Conservation (phyloP, 2,797 vertebrate species). For the Anguilla obscura region DNA sequence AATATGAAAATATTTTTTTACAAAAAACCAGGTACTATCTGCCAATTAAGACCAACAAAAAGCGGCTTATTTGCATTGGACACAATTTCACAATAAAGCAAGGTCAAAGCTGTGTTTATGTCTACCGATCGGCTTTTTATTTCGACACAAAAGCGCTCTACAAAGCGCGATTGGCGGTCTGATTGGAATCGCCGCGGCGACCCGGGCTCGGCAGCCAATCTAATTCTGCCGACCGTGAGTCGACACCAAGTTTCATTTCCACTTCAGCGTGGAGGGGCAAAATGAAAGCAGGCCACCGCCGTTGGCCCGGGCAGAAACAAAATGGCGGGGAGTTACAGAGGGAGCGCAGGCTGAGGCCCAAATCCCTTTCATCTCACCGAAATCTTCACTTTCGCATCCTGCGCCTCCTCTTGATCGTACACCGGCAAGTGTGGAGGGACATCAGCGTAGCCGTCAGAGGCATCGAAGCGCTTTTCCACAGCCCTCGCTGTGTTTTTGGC, state of each 20-base stretch:
- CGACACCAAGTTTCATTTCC: constrained; percentile 43
- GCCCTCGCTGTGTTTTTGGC: constrained; percentile 96
- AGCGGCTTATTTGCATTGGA: constrained; percentile 29
- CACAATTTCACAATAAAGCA: constrained; percentile 34
- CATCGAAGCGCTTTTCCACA: constrained; percentile 80
- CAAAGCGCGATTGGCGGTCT: constrained; percentile 28
- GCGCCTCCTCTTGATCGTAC: constrained; percentile 51
- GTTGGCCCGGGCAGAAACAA: constrained; percentile 29
- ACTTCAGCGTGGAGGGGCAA: constrained; percentile 22
- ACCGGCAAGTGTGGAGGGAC: constrained; percentile 52
- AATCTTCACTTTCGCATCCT: constrained; percentile 45
- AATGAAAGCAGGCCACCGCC: constrained; percentile 35
- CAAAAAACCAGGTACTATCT: constrained; percentile 17
- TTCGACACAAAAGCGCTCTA: background rate
- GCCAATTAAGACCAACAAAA: constrained; percentile 28
- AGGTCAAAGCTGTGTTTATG: constrained; percentile 21
- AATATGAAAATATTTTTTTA: constrained; percentile 25
- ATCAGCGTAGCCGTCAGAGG: constrained; percentile 67
- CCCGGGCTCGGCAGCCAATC: constrained; percentile 30
- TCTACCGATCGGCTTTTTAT: constrained; percentile 3
- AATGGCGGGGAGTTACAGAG: constrained; percentile 15
- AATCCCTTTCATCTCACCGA: constrained; percentile 40
- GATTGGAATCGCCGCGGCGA: constrained; percentile 32
- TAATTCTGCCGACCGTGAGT: constrained; percentile 39
- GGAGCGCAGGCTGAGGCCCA: constrained; percentile 16